Conservation (phyloP, 1,140 invertebrate genomes). For the Hermetia illucens region DNA sequence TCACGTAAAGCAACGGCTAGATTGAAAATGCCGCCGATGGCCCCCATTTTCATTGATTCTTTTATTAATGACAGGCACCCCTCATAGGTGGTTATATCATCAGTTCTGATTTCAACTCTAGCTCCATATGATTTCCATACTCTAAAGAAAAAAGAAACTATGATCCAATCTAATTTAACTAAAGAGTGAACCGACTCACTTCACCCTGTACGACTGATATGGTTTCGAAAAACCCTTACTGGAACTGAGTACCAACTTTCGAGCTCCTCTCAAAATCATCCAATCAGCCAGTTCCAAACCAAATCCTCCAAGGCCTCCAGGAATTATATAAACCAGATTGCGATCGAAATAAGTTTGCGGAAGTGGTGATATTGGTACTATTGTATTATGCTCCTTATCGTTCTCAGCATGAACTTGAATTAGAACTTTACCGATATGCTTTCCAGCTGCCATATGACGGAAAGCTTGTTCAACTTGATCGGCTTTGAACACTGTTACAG, state of each 20-base stretch:
- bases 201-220: slow-evolving; percentile 55
- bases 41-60: slow-evolving; percentile 42
- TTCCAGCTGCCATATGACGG: slow-evolving; percentile 66
- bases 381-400: slow-evolving; percentile 9
- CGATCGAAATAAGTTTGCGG: slow-evolving; percentile 33
- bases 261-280: slow-evolving; percentile 66
- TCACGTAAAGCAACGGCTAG: slow-evolving; percentile 57
- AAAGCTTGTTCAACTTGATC: slow-evolving; percentile 51
- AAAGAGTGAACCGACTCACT: slow-evolving; percentile 27
- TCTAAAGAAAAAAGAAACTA: slow-evolving; percentile 20
- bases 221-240: slow-evolving; percentile 61
- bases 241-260: slow-evolving; percentile 64
- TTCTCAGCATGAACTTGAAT: slow-evolving; percentile 18
- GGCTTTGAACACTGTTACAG: slow-evolving; percentile 40
- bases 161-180: neutral
- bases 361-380: slow-evolving; percentile 18
- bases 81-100: slow-evolving; percentile 43
- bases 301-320: slow-evolving; percentile 77
- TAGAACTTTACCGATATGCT: slow-evolving; percentile 75
- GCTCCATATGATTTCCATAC: slow-evolving; percentile 49
- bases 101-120: slow-evolving; percentile 43
- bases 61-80: slow-evolving; percentile 47
- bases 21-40: slow-evolving; percentile 69
- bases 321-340: slow-evolving; percentile 38
- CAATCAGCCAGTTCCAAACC: slow-evolving; percentile 83